Evolutionary conservation across 2,888 invertebrate species (phyloP).

Genomic region (Tipula vernalis): DNA sequence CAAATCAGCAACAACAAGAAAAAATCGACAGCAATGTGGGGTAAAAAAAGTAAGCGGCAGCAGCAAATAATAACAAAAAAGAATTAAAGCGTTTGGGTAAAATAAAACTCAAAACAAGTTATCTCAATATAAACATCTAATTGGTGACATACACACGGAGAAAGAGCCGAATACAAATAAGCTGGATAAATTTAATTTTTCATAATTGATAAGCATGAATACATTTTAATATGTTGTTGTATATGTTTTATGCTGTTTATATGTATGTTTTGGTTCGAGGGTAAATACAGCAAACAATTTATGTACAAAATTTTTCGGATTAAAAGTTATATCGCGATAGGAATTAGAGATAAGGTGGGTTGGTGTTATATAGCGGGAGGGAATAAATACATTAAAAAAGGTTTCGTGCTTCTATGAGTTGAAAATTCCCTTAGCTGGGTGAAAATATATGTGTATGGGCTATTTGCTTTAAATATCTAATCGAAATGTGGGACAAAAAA

Average conservation of each 20-base stretch:
- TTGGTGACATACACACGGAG: not conserved
- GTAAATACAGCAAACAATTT: not conserved
- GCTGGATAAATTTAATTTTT: not conserved
- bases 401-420: not conserved
- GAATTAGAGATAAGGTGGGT: not conserved
- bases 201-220: not conserved
- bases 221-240: not conserved
- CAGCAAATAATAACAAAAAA: not conserved
- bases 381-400: not conserved
- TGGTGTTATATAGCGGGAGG: not conserved
- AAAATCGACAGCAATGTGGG: not conserved
- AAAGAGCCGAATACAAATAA: not conserved
- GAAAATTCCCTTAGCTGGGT: not conserved
- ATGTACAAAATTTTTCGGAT: not conserved
- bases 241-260: not conserved
- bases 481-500: too few species aligned
- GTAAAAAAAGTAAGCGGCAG: not conserved
- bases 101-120: not conserved
- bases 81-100: not conserved
- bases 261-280: not conserved
- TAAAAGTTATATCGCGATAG: not conserved
- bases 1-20: not conserved
- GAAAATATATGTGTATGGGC: not conserved
- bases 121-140: not conserved
- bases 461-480: too few species aligned